Base-by-base conservation (phyloP, 2,888 invertebrate species). In the Plebejus melissa region DNA sequence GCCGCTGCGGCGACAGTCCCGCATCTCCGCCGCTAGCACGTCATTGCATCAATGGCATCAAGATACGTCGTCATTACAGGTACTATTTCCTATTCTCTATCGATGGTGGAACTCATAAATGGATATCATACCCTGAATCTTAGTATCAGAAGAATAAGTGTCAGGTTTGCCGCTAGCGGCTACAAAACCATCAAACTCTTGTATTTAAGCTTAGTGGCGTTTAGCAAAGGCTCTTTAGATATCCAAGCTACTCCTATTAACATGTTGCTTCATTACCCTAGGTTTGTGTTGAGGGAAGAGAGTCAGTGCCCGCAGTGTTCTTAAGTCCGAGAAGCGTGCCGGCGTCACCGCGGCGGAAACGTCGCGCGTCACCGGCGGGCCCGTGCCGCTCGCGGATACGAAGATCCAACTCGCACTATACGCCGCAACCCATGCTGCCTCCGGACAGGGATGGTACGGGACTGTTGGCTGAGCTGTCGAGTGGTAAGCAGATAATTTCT, bases 391-490 rank as follows among this genome's bases (percentile, higher is more conserved):
- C 92, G 78, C 94, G 88, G 77, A 95, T 90, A 89, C 93, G 90
- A 74, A 94, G 87, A 82, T 88, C 86, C 76, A 88, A 85, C 79
- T 87, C 85, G 5, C 95, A 95, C 77, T 99, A 97, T 88, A 99
- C 99, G 0, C 99, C 99, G 16, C 97, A 98, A 46, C 99, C 99
- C 0, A 97, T 99, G 84, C 93, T 99, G 76, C 98, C 98, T 85
- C 99, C 99, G 0, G 96, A 98, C 77, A 95, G 99, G 79, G 96
- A 96, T 79, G 98, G 98, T 0, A 95, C 97, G 0, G 99, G 99
- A 0, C 94, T 99, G 3, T 98, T 96, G 84, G 95, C 95, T 82
- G 94, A 94, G 79, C 86, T 93, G 16, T 83, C 82, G 57, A 83
- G 87, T 81, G 91, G 92, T 91, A 82, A 80, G 77, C 77, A 22